Evolutionary conservation across 2,888 invertebrate genomes (phyloP).

Genomic region (Tetrapedia diversipes): DNA sequence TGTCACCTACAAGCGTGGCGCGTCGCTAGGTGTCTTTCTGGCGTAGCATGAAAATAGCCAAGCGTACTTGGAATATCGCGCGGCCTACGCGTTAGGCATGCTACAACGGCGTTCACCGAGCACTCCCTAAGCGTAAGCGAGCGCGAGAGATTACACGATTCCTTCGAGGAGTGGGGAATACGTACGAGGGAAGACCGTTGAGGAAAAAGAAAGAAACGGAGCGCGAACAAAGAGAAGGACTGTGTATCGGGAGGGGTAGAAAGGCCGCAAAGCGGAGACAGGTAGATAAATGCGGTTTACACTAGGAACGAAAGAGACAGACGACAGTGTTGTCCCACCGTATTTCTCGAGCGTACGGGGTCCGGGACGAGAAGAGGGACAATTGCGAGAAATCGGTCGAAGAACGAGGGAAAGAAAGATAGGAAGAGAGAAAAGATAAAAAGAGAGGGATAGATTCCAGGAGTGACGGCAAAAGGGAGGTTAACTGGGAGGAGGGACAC

Average conservation of each 20-base stretch:
- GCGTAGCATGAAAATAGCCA: constrained; percentile 75
- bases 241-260: constrained; percentile 15
- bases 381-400: constrained; percentile 51
- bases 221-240: constrained; percentile 21
- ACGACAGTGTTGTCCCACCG: constrained; percentile 56
- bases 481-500: constrained; percentile 11
- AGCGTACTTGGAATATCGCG: constrained; percentile 76
- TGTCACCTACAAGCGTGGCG: constrained; percentile 51
- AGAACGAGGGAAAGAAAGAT: constrained; percentile 51
- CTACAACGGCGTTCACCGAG: constrained; percentile 64
- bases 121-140: constrained; percentile 30
- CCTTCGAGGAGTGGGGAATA: constrained; percentile 14
- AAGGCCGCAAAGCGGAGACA: constrained; percentile 34
- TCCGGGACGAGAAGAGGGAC: constrained; percentile 58
- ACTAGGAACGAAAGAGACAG: constrained; percentile 51
- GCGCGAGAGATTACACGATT: constrained; percentile 50
- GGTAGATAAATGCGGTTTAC: constrained; percentile 51
- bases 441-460: constrained; percentile 23
- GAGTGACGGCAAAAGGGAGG: constrained; percentile 23
- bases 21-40: constrained; percentile 68
- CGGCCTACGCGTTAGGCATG: constrained; percentile 74
- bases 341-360: constrained; percentile 60
- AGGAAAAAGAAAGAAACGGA: constrained; percentile 37
- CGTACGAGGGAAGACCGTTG: constrained; percentile 42
- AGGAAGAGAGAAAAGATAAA: constrained; percentile 35